phyloP scores from a whole-genome alignment of 2,888 invertebrate genomes.

The Serrognathus titanus region DNA sequence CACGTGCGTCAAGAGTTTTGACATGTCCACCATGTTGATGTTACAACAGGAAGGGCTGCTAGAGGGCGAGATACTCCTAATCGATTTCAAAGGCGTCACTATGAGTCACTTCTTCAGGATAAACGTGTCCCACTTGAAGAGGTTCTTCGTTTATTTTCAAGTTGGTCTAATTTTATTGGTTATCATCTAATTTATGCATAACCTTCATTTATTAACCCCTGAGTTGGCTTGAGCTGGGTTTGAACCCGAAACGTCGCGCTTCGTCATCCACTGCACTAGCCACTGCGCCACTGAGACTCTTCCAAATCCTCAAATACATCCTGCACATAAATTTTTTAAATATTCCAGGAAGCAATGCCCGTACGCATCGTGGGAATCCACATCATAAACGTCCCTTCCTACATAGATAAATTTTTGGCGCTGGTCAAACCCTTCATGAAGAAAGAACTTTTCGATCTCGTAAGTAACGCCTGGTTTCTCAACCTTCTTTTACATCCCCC shows the following conservation, averaged over 20 bases:
- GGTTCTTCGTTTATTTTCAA: slow-evolving; percentile 64
- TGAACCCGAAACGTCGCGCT: no score
- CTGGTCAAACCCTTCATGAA: slow-evolving; percentile 69
- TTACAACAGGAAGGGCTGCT: slow-evolving; percentile 52
- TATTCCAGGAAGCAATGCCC: slow-evolving; percentile 61
- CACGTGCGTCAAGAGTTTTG: slow-evolving; percentile 51
- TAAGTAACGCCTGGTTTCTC: slow-evolving; percentile 29
- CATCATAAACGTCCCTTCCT: slow-evolving; percentile 63
- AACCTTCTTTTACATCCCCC: slow-evolving; percentile 1
- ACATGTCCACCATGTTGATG: slow-evolving; percentile 61
- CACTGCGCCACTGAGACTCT: no score
- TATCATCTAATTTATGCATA: neutral
- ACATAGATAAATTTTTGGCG: slow-evolving; percentile 66
- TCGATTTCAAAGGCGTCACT: slow-evolving; percentile 59
- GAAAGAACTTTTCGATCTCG: slow-evolving; percentile 55
- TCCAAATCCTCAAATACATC: no score
- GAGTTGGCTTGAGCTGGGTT: no score
- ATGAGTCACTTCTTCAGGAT: slow-evolving; percentile 62
- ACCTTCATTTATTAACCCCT: no score
- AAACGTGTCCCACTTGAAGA: slow-evolving; percentile 60
- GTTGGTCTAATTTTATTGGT: slow-evolving; percentile 35
- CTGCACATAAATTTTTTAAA: neutral
- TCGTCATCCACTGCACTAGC: no score
- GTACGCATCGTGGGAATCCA: slow-evolving; percentile 64
- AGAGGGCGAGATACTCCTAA: slow-evolving; percentile 59